Base-by-base conservation (phyloP, 2,113 vertebrate species). In the Brachyhypopomus occidentalis region DNA sequence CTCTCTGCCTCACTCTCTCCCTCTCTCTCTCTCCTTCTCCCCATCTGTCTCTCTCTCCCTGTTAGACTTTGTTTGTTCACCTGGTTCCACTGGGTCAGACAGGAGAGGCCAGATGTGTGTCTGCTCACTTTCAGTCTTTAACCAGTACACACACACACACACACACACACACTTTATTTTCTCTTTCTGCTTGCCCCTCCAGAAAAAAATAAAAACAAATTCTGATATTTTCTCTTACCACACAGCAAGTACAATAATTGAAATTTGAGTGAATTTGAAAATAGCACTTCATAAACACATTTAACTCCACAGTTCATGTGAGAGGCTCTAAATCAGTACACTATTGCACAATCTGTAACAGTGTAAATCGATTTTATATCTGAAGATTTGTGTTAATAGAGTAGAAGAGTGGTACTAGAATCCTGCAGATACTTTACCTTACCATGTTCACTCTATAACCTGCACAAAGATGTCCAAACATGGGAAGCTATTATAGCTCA, bases 21-120 rank as follows among this genome's bases (percentile, higher is more conserved):
- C 62, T 25, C 71, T 48, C 38, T 16, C 5, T 30, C 22, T 77
- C 41, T 64, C 56, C 17, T 36, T 45, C 52, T 22, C 48, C 4
- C 41, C 7, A 62, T 55, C 7, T 1, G 41, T 71, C 30, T 59
- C 22, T 78, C 52, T 55, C 48, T 58, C 48, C 41, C 14, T 67
- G 60, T 76, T 7, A 67, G 5, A 67, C n/a, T 30, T 30, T 73
- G 52, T 84, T 77, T 84, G 12, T 81, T 84, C 79, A 81, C 69
- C 79, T 74, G 60, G 78, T 81, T 59, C 34, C 23, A 77, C 78
- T 70, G 75, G 74, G 34, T 72, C 79, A 67, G 34, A 27, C 45
- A 67, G 58, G 45, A 80, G 58, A 80, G 22, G 60, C 78, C 73
- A 77, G 73, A 77, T 80, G 83, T 73, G 45, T 64, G 75, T 64